Evolutionary conservation across 2,113 vertebrate species (phyloP).

Genomic region (Pterocles orientalis): DNA sequence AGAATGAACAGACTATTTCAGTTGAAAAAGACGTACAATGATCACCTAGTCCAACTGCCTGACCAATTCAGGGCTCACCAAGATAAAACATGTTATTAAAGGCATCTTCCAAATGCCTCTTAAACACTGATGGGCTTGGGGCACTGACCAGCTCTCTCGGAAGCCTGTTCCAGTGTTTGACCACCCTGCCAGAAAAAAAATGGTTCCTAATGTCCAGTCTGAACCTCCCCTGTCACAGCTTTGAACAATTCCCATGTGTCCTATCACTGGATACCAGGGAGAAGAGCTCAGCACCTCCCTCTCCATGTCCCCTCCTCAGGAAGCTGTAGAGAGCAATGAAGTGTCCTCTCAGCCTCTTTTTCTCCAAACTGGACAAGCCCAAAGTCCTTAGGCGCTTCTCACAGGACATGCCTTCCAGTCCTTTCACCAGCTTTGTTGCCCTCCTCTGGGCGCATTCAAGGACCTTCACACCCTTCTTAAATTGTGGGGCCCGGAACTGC

Average conservation of each 20-base stretch:
- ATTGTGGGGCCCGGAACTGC: background rate
- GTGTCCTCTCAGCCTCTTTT: background rate
- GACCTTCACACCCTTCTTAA: background rate
- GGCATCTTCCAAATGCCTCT: background rate
- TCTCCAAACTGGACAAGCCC: background rate
- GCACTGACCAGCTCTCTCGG: rapidly evolving
- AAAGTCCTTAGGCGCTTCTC: background rate
- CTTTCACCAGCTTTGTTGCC: background rate
- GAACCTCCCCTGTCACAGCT: rapidly evolving
- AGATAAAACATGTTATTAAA: background rate
- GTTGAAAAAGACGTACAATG: background rate
- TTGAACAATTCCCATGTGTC: rapidly evolving
- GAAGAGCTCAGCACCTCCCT: background rate
- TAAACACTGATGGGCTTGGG: background rate
- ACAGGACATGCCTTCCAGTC: background rate
- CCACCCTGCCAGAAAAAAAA: background rate
- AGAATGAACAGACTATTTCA: background rate
- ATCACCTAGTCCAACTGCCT: background rate
- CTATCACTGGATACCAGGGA: background rate
- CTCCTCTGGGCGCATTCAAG: background rate
- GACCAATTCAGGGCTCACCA: background rate
- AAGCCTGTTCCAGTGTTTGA: background rate
- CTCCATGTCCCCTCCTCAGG: background rate
- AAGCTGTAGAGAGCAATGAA: background rate
- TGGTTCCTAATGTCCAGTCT: background rate